phyloP scores from a whole-genome alignment of 2,888 invertebrate genomes.

The Scaptomyza tumidula region DNA sequence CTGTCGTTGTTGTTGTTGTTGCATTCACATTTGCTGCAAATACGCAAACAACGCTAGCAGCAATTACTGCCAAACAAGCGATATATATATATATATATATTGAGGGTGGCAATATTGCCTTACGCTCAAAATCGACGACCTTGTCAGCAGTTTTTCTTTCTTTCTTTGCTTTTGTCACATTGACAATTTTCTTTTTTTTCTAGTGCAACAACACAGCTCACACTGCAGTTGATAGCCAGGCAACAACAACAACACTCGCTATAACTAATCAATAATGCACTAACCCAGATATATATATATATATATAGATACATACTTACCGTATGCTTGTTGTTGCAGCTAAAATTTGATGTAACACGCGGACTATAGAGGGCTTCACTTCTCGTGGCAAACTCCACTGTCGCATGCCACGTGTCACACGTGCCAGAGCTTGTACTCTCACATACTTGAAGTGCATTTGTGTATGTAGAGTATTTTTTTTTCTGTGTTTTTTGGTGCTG shows the following conservation, averaged over 20 bases:
- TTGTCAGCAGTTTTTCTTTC: slow-evolving; percentile 60
- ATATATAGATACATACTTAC: neutral
- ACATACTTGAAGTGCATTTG: neutral
- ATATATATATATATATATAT: neutral
- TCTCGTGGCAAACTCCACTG: slow-evolving; percentile 39
- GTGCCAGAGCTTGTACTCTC: neutral
- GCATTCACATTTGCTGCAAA: slow-evolving; percentile 23
- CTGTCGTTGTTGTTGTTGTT: slow-evolving; percentile 1
- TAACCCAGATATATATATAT: neutral
- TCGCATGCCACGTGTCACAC: slow-evolving; percentile 48
- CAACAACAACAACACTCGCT: slow-evolving; percentile 21
- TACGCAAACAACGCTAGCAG: slow-evolving; percentile 31
- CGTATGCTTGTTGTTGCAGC: slow-evolving; percentile 9
- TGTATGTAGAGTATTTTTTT: neutral
- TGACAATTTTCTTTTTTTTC: slow-evolving; percentile 64
- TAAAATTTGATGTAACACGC: slow-evolving; percentile 52
- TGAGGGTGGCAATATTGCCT: slow-evolving; percentile 14
- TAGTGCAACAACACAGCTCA: slow-evolving; percentile 36
- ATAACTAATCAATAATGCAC: slow-evolving; percentile 65
- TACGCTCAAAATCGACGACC: slow-evolving; percentile 59
- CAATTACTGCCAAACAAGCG: slow-evolving; percentile 67
- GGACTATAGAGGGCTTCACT: slow-evolving; percentile 15
- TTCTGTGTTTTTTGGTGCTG: neutral
- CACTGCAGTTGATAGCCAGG: slow-evolving; percentile 27
- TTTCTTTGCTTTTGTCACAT: slow-evolving; percentile 28